Evolutionary conservation across 2,797 vertebrate genomes (phyloP), one percentile per base, ranked within the genome.

Genomic region (Xenentodon cancila): DNA sequence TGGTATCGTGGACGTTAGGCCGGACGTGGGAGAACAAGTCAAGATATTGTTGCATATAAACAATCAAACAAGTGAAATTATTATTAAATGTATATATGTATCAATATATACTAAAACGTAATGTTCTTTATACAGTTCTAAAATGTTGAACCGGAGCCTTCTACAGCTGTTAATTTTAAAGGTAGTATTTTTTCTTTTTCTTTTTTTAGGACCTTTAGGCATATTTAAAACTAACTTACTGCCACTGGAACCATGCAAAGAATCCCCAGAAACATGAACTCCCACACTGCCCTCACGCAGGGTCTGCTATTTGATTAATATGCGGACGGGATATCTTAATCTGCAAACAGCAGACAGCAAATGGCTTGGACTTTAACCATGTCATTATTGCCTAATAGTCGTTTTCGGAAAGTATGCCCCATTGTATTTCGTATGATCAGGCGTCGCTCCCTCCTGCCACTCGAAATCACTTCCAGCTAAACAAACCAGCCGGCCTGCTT

Each of bases 401-500:
- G 62, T 90, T 88, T 91, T 91, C 80, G 89, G 80, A 92, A 92
- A 92, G 89, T 91, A 91, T 90, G 88, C 76, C 84, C 85, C 82
- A 92, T 93, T 93, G 92, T 93, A 91, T 90, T 92, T 80, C 84
- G 81, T 86, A 88, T 74, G 86, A 90, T 63, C 87, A 89, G 91
- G 84, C 87, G 87, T 89, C 91, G 89, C 89, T 90, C 89, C 89
- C 90, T 85, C 88, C 88, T 86, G 87, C 91, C 90, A 89, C 90
- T 92, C 76, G 59, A 93, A 92, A 92, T 93, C 91, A 92, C 88
- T 92, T 92, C 90, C 90, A 92, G 91, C 90, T 92, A 94, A 93
- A 92, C 92, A 92, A 93, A 92, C 89, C 89, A 88, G 86, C 89
- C 84, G 61, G 79, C 69, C 79, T 52, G 88, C 85, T 90, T 93